Evolutionary conservation across 2,888 invertebrate species (phyloP).

Genomic region (Onthophagus sagittarius): DNA sequence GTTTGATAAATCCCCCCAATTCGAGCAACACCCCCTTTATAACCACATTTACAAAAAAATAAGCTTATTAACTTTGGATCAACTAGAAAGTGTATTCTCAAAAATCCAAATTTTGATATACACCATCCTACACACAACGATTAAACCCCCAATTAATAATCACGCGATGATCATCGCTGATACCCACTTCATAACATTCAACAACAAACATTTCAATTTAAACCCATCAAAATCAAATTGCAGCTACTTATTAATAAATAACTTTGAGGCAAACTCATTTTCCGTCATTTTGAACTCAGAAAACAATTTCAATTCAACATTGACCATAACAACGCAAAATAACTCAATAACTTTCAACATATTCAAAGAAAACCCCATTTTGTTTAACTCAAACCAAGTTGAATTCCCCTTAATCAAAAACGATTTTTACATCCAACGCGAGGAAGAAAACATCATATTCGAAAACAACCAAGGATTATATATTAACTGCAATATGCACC

Average conservation of each 20-base stretch:
- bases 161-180: slow-evolving; percentile 56
- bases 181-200: slow-evolving; percentile 59
- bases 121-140: slow-evolving; percentile 23
- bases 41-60: slow-evolving; percentile 47
- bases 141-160: slow-evolving; percentile 43
- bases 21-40: slow-evolving; percentile 55
- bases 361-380: slow-evolving; percentile 17
- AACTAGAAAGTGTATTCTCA: slow-evolving; percentile 26
- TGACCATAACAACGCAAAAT: slow-evolving; percentile 25
- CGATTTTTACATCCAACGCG: slow-evolving; percentile 52
- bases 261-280: slow-evolving; percentile 57
- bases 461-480: slow-evolving; percentile 52
- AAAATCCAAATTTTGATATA: slow-evolving; percentile 27
- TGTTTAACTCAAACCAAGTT: slow-evolving; percentile 23
- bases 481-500: slow-evolving; percentile 57
- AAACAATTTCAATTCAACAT: slow-evolving; percentile 19
- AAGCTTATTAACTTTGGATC: slow-evolving; percentile 36
- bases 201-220: slow-evolving; percentile 55
- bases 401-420: slow-evolving; percentile 52
- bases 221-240: slow-evolving; percentile 49
- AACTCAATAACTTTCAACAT: slow-evolving; percentile 24
- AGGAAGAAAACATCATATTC: slow-evolving; percentile 52
- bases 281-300: slow-evolving; percentile 53
- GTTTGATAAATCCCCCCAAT: slow-evolving; percentile 55
- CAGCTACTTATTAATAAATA: slow-evolving; percentile 58